phyloP scores from a whole-genome alignment of 2,113 vertebrate genomes.

The Axis porcinus region DNA sequence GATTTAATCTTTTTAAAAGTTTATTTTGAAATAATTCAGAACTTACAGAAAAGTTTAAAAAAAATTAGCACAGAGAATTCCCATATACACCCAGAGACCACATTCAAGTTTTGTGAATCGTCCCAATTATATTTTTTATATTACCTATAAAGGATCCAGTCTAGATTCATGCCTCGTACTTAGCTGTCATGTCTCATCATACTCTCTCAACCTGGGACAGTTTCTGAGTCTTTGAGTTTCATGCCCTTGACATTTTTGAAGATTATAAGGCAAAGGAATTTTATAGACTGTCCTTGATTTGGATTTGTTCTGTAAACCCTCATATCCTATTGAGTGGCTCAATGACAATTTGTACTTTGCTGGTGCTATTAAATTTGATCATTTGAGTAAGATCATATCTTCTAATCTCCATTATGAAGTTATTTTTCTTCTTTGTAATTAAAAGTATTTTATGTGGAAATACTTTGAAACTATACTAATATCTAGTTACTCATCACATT shows the following conservation, averaged over 20 bases:
- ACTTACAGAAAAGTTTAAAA: neutral
- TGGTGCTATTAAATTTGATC: neutral
- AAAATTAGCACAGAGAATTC: neutral
- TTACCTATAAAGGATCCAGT: neutral
- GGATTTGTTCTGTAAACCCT: neutral
- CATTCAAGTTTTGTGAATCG: neutral
- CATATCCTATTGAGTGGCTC: neutral
- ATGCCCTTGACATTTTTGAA: neutral
- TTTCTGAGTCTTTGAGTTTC: neutral
- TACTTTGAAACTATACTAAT: neutral
- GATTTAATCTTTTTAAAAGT: neutral
- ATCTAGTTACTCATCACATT: neutral
- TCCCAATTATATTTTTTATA: neutral
- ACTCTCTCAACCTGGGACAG: neutral
- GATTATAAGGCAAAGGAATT: neutral
- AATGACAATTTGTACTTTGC: neutral
- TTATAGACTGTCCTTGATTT: neutral
- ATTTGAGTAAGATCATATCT: neutral
- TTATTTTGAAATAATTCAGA: neutral
- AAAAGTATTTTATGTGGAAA: neutral
- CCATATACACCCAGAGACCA: neutral
- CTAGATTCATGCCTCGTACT: neutral
- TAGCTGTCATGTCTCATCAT: neutral
- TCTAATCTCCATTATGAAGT: neutral
- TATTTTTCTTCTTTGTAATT: neutral